Conservation (phyloP, 2,113 vertebrate species). For the Laticauda colubrina region DNA sequence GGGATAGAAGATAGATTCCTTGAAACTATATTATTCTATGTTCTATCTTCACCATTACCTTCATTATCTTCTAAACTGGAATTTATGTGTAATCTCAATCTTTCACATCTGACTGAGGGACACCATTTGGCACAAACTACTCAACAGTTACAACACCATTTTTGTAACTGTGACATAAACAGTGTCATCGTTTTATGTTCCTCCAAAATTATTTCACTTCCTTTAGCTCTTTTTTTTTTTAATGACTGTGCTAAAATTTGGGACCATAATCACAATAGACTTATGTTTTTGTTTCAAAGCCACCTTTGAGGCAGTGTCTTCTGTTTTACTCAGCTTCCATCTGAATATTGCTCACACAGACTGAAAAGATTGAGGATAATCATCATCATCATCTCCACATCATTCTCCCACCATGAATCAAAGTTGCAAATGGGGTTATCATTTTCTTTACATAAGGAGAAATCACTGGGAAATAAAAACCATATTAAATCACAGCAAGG, state of each 20-base stretch:
- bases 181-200: background rate
- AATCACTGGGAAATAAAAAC: constrained; percentile 1
- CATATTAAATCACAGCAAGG: constrained; percentile 2
- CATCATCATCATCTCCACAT: background rate
- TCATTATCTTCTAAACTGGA: background rate
- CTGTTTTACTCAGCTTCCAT: background rate
- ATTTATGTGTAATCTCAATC: background rate
- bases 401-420: background rate
- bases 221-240: background rate
- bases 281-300: background rate
- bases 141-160: background rate
- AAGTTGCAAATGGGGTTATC: constrained; percentile 6
- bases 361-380: constrained; percentile 7
- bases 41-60: too few relatives aligned
- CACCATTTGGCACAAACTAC: background rate
- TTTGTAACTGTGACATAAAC: background rate
- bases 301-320: background rate
- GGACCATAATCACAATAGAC: too few relatives aligned
- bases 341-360: background rate
- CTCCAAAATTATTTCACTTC: background rate
- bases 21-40: too few relatives aligned
- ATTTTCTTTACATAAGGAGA: constrained; percentile 1
- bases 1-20: background rate
- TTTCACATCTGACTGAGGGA: background rate
- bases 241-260: background rate